Evolutionary conservation across 2,888 invertebrate genomes (phyloP).

Genomic region (Megaustenia siamemsis): DNA sequence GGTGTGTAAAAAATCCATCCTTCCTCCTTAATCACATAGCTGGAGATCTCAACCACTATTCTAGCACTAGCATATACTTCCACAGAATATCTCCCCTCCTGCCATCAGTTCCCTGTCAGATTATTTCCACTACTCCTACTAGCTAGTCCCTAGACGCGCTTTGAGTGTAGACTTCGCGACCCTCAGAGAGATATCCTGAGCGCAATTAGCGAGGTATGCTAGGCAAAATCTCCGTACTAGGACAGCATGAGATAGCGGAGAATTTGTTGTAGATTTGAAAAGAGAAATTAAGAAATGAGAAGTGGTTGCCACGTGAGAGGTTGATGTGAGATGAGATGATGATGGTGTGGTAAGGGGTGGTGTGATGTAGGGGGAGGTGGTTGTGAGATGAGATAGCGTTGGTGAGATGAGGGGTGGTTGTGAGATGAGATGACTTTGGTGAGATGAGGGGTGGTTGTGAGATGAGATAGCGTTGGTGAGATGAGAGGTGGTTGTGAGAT

Average conservation of each 20-base stretch:
- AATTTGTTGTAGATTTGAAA: not conserved
- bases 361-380: not conserved
- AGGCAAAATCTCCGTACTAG: not conserved
- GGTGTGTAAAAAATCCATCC: no score
- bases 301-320: not conserved
- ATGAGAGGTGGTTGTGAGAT: not conserved
- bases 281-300: not conserved
- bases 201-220: constrained; percentile 23
- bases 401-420: not conserved
- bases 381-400: not conserved
- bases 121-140: not conserved
- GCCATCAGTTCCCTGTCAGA: not conserved
- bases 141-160: not conserved
- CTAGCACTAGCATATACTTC: not conserved
- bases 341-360: not conserved
- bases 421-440: not conserved
- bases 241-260: not conserved
- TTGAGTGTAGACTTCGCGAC: not conserved
- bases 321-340: not conserved
- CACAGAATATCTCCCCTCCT: not conserved
- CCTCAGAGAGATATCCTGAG: constrained; percentile 26
- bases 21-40: not conserved
- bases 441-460: not conserved
- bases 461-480: not conserved
- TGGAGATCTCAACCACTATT: not conserved